Percentiles rank a stretch among this genome's conserved stretches.
Evolutionary conservation across 2,113 vertebrate genomes (phyloP).

Genomic region (Leucopsar rothschildi): DNA sequence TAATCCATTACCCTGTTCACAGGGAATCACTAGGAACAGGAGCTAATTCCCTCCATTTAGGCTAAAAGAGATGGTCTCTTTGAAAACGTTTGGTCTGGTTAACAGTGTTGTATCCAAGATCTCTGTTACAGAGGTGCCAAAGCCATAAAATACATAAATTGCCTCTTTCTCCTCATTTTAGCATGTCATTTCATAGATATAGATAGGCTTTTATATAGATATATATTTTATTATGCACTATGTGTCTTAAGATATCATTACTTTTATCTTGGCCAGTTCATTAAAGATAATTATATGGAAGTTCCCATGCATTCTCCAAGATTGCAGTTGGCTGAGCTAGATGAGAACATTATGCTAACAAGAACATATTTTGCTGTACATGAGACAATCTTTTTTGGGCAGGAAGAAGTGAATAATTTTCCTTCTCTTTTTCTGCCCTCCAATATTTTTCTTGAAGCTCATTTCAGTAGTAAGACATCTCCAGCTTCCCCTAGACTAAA

Average conservation of each 20-base stretch:
- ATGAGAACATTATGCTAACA: constrained; percentile 16
- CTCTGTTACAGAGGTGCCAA: constrained; percentile 9
- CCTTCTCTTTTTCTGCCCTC: constrained; percentile 4
- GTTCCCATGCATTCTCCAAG: not conserved
- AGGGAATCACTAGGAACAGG: not conserved
- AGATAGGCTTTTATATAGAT: constrained; percentile 38
- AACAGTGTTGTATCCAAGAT: not conserved
- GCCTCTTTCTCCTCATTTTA: constrained; percentile 40
- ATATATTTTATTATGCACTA: constrained; percentile 39
- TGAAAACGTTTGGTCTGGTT: not conserved
- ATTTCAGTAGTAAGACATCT: constrained; percentile 35
- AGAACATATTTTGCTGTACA: constrained; percentile 9
- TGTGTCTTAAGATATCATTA: constrained; percentile 39
- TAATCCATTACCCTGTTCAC: constrained; percentile 27
- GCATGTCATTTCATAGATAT: constrained; percentile 8
- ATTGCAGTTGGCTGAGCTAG: not conserved
- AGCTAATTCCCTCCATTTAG: not conserved
- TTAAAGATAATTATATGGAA: constrained; percentile 52
- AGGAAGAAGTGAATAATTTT: not conserved
- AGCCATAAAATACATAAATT: constrained; percentile 16
- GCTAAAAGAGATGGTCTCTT: not conserved
- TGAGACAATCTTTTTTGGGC: not conserved
- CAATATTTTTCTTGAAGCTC: not conserved
- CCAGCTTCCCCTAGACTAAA: constrained; percentile 30
- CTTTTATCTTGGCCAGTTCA: constrained; percentile 47